These are phyloP conservation scores for Leptopilina syphax DNA, from an alignment of 2,888 invertebrate genomes.

Conservation along the genomic window DNA sequence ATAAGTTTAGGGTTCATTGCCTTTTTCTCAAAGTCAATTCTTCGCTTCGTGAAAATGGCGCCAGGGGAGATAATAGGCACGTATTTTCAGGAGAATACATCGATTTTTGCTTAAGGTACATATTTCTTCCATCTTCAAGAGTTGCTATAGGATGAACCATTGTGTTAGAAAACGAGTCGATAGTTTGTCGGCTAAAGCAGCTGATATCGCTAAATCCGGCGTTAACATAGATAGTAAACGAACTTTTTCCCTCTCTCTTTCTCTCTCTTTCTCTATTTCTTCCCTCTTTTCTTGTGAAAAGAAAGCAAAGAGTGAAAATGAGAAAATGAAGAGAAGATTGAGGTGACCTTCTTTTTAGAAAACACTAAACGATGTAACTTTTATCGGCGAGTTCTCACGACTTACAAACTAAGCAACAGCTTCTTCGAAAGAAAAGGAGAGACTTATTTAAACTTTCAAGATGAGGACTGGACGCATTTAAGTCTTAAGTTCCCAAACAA, in stretches of 20 bases:
- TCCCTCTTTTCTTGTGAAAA: neutral
- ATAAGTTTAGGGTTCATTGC: conserved; percentile 18
- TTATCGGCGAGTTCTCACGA: conserved; percentile 59
- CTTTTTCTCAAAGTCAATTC: neutral
- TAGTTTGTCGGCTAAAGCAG: conserved; percentile 24
- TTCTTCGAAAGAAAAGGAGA: neutral
- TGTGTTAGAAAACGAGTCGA: conserved; percentile 14
- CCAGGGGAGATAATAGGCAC: neutral
- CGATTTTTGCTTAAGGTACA: conserved; percentile 23
- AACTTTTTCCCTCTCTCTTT: conserved; percentile 34
- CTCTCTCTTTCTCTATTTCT: conserved; percentile 1
- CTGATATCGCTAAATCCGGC: conserved; percentile 44
- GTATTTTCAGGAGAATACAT: conserved; percentile 4
- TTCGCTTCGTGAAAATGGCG: neutral
- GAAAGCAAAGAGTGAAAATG: conserved; percentile 5
- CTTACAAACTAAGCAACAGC: conserved; percentile 57
- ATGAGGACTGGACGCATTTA: conserved; percentile 5
- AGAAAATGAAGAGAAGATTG: conserved; percentile 27
- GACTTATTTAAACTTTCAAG: conserved; percentile 2
- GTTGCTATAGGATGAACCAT: neutral
- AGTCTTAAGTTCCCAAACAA: neutral
- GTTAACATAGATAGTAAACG: conserved; percentile 52
- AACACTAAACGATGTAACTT: conserved; percentile 61
- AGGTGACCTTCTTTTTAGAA: neutral
- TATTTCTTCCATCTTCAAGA: neutral